Evolutionary conservation across 2,888 invertebrate species (phyloP).

Genomic region (Phytoseiulus persimilis): DNA sequence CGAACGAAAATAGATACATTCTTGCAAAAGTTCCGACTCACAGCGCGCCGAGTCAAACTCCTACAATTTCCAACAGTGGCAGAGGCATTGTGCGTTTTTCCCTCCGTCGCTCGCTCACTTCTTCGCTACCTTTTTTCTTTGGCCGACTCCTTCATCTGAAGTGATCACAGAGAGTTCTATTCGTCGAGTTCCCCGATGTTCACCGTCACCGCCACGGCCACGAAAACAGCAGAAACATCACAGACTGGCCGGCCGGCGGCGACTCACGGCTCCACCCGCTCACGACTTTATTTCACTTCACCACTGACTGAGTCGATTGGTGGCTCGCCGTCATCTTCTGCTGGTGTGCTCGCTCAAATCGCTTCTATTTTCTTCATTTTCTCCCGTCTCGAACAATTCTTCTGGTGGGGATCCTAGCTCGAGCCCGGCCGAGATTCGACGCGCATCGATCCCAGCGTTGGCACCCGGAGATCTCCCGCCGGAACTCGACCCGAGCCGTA

Average conservation of each 20-base stretch:
- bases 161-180: background rate
- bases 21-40: background rate
- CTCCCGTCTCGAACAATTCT: background rate
- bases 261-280: slow-evolving; percentile 5
- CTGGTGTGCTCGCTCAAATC: background rate
- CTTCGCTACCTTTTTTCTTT: background rate
- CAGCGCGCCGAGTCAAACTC: background rate
- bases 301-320: background rate
- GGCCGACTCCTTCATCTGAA: background rate
- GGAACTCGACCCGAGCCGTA: no score
- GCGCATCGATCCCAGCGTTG: no score
- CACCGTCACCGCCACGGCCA: background rate
- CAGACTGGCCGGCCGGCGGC: background rate
- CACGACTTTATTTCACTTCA: background rate
- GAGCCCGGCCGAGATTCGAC: no score
- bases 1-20: slow-evolving; percentile 5
- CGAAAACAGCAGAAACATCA: slow-evolving; percentile 5
- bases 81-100: background rate
- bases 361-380: background rate
- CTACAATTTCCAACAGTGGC: background rate
- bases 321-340: background rate
- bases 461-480: no score
- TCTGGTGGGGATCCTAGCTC: background rate
- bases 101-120: background rate
- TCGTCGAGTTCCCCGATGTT: background rate